phyloP scores from a whole-genome alignment of 2,888 invertebrate genomes.

The Diarsia brunnea region DNA sequence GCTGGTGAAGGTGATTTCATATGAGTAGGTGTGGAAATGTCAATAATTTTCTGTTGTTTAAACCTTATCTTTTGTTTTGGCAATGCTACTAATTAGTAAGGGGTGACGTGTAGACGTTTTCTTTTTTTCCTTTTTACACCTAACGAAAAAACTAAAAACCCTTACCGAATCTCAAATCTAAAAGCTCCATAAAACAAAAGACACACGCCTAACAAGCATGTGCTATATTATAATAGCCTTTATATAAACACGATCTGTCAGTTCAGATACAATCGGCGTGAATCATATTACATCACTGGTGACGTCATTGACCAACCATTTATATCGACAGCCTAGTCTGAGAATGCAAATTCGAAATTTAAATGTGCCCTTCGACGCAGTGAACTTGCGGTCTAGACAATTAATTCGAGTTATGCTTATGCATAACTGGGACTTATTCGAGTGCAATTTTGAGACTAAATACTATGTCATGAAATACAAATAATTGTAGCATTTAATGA shows the following conservation, averaged over 20 bases:
- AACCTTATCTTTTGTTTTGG: too few species aligned
- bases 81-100: too few species aligned
- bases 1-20: neutral
- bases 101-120: too few species aligned
- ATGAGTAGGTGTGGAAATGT: neutral
- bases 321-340: conserved; percentile 79
- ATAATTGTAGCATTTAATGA: too few species aligned
- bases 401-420: conserved; percentile 63
- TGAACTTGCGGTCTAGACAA: conserved; percentile 72
- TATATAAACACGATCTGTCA: conserved; percentile 67
- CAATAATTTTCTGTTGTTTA: neutral
- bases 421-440: conserved; percentile 41
- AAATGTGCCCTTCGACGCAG: conserved; percentile 83
- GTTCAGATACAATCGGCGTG: conserved; percentile 69
- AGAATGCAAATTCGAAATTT: conserved; percentile 80
- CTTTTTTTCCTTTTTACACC: too few species aligned
- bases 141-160: too few species aligned
- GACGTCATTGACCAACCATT: conserved; percentile 83
- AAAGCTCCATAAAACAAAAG: conserved; percentile 45
- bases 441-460: conserved; percentile 16
- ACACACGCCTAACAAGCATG: conserved; percentile 49
- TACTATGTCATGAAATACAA: neutral
- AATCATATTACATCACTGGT: conserved; percentile 85
- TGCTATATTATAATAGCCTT: conserved; percentile 61
- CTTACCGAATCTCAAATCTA: neutral